These are phyloP conservation scores for Trichogramma evanescens DNA, from an alignment of 2,888 invertebrate species.

Conservation along the genomic window DNA sequence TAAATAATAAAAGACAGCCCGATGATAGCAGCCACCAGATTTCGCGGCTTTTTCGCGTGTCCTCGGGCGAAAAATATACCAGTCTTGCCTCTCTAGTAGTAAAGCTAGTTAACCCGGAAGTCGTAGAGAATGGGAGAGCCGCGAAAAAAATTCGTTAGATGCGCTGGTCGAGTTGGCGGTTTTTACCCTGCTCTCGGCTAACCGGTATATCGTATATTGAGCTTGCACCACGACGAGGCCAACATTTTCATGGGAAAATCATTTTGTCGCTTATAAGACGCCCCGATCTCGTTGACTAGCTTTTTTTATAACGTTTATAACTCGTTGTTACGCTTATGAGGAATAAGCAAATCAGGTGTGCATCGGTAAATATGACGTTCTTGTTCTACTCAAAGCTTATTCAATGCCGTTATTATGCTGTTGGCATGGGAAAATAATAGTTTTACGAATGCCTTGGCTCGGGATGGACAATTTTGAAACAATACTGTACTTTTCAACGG, in stretches of 20 bases:
- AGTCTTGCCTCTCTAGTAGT: not conserved
- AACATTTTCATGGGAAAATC: slow-evolving; percentile 41
- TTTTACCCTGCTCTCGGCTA: not conserved
- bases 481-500: no score
- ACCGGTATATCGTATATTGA: slow-evolving; percentile 25
- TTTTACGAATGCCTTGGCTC: not conserved
- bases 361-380: no score
- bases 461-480: not conserved
- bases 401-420: no score
- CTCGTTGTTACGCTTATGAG: no score
- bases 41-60: slow-evolving; percentile 16
- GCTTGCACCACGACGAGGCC: not conserved
- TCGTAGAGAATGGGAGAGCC: not conserved
- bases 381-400: no score
- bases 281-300: no score
- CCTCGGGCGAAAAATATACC: slow-evolving; percentile 2
- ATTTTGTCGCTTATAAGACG: not conserved
- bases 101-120: slow-evolving; percentile 28
- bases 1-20: slow-evolving; percentile 18
- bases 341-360: no score
- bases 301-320: no score
- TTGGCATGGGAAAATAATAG: slow-evolving; percentile 17
- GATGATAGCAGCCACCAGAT: slow-evolving; percentile 7
- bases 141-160: not conserved
- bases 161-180: not conserved